Base-by-base conservation (phyloP, 2,888 invertebrate genomes). In the Pollenia angustigena region DNA sequence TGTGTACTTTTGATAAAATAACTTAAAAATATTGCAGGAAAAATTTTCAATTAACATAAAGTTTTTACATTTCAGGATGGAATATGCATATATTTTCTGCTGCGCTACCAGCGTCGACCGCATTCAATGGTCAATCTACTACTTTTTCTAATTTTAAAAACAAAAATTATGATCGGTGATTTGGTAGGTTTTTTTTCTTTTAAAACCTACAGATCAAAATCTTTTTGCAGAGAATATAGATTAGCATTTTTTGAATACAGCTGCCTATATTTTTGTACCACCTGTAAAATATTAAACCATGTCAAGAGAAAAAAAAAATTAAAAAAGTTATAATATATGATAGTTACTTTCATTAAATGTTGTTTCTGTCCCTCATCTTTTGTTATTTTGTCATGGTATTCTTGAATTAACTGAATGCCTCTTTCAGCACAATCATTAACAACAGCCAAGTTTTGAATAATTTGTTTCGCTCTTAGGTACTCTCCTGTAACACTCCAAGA, bases 221-320 rank as follows among this genome's bases (percentile, higher is more conserved):
- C 16, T 16, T 9, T 54, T 54, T 54, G 18, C 18, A 54, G 16
- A 54, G 16, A 54, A 54, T 54, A 18, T 18, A 54, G 52, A 54
- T 54, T 18, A 54, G 1, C 52, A 16, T 54, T 54, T 54, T 54
- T 54, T 9, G n/a, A 8, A 54, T 54, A 54, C 52, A 54, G 52
- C 8, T 54, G 52, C 52, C 16, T 54, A 54, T 54, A 54, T 54
- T 54, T 54, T 54, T 54, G 52, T 54, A 18, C 52, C 18, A 54
- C 16, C 16, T 54, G 8, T 18, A 54, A 54, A 16, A 54, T 54
- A 54, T 54, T 54, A 54, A 16, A 54, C 1, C 16, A 16, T 54
- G 52, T 54, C 52, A 18, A 18, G 52, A 18, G 18, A 16, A 54
- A 54, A 50, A 12, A 12, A 9, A 50, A 50, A 50, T 50, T 12